Base-by-base conservation (phyloP, 2,888 invertebrate species). In the Anticlea derivata region DNA sequence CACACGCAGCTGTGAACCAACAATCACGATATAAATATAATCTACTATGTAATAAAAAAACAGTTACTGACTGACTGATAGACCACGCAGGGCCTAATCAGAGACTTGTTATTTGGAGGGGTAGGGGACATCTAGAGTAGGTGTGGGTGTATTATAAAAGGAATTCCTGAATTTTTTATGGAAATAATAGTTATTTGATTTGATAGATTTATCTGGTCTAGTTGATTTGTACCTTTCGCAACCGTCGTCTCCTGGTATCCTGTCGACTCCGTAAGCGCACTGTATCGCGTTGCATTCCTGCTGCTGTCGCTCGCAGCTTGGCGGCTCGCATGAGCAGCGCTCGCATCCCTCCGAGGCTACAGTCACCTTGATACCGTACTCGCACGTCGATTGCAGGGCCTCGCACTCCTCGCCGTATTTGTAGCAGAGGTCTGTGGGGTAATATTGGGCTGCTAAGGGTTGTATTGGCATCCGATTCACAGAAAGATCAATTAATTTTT, bases 191-290 rank as follows among this genome's bases (percentile, higher is more conserved):
- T n/a, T n/a, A n/a, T n/a, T n/a, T n/a, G n/a, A n/a, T n/a, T n/a
- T n/a, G n/a, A n/a, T n/a, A n/a, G n/a, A n/a, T n/a, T n/a, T n/a
- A n/a, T n/a, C n/a, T n/a, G n/a, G n/a, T n/a, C n/a, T n/a, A n/a
- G n/a, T n/a, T n/a, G n/a, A 4, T 35, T 20, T 46, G n/a, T n/a
- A 85, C 86, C 76, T 78, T 29, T 75, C 73, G 50, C 88, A 88
- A 22, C 80, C 80, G 6, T 82, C 75, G 1, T 58, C 46, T 1
- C 68, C 78, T 1, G 39, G 50, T 5, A 35, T 44, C 41, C 60
- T 92, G 49, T 93, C 92, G 1, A 94, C 81, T 5, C 96, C 96
- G 69, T 95, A 96, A 0, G 93, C 92, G 76, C 97, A 97, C 30
- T 91, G 91, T n/a, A 95, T 76, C 0, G 80, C 78, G 0, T 83